Percentiles rank a stretch among this genome's conserved stretches.
These are phyloP conservation scores for Barypeithes pellucidus DNA, from an alignment of 2,888 invertebrate species.

Conservation along the genomic window DNA sequence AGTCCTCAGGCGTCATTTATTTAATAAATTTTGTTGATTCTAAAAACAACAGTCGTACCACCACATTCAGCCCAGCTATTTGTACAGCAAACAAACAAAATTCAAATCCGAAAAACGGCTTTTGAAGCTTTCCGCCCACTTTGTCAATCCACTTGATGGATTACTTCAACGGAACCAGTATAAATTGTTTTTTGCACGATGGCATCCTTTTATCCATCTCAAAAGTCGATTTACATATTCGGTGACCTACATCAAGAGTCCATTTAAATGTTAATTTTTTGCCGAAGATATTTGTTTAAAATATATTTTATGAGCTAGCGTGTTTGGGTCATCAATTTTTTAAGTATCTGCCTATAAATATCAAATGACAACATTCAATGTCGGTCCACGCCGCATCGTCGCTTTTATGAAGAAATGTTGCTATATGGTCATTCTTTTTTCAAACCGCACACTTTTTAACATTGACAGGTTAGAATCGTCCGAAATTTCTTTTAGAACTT, in stretches of 20 bases:
- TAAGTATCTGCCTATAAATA: background rate
- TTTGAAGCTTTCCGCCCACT: conserved; percentile 45
- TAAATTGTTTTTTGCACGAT: conserved; percentile 23
- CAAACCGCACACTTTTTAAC: too few relatives aligned
- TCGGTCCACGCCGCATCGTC: too few relatives aligned
- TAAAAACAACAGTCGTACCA: background rate
- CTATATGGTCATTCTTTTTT: too few relatives aligned
- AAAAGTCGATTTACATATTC: conserved; percentile 6
- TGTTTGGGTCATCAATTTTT: too few relatives aligned
- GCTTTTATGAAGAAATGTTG: too few relatives aligned
- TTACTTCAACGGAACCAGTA: conserved; percentile 12
- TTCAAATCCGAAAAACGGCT: conserved; percentile 18
- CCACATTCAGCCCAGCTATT: background rate
- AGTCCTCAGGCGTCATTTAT: background rate
- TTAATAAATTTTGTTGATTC: background rate
- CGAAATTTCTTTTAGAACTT: too few relatives aligned
- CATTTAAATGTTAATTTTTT: conserved; percentile 38
- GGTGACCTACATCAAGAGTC: conserved; percentile 16
- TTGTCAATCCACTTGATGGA: conserved; percentile 46
- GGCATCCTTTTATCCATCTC: conserved; percentile 27
- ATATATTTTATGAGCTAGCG: too few relatives aligned
- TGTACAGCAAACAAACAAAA: conserved; percentile 1
- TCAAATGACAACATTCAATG: too few relatives aligned
- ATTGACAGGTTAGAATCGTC: too few relatives aligned
- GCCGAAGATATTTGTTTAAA: background rate